These are phyloP conservation scores for Apodemia hepburni DNA, from an alignment of 2,888 invertebrate genomes.

Conservation along the genomic window DNA sequence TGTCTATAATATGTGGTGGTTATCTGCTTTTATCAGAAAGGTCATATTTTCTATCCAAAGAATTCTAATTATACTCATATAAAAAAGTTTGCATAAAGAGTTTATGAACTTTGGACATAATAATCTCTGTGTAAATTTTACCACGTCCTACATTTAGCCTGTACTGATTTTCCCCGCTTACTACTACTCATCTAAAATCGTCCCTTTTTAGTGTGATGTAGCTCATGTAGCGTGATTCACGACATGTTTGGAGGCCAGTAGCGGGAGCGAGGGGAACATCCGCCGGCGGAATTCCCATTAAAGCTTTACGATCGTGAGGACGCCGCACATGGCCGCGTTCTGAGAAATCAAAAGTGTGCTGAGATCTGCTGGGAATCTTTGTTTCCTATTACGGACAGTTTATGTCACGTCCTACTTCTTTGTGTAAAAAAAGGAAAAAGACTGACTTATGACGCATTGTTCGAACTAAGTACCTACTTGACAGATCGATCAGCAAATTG, in stretches of 20 bases:
- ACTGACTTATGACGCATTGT: too few relatives aligned
- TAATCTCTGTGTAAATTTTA: neutral
- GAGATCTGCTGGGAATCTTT: neutral
- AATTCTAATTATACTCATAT: too few relatives aligned
- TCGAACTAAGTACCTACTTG: too few relatives aligned
- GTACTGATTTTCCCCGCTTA: neutral
- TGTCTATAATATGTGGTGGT: too few relatives aligned
- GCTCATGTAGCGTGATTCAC: constrained; percentile 4
- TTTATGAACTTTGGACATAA: too few relatives aligned
- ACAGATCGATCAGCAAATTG: too few relatives aligned
- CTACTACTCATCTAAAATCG: neutral
- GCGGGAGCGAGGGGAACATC: constrained; percentile 10
- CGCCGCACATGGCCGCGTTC: constrained; percentile 9
- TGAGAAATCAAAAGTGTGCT: constrained; percentile 4
- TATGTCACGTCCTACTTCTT: neutral
- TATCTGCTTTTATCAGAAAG: too few relatives aligned
- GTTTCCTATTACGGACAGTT: constrained; percentile 1
- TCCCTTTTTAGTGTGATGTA: neutral
- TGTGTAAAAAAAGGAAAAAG: too few relatives aligned
- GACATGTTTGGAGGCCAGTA: constrained; percentile 1
- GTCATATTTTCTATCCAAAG: too few relatives aligned
- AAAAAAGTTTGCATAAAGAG: too few relatives aligned
- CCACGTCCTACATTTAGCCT: neutral
- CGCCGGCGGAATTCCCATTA: constrained; percentile 30
- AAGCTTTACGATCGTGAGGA: constrained; percentile 27